These are phyloP conservation scores for Stigmatopora nigra DNA, from an alignment of 2,113 vertebrate species.

Conservation along the genomic window DNA sequence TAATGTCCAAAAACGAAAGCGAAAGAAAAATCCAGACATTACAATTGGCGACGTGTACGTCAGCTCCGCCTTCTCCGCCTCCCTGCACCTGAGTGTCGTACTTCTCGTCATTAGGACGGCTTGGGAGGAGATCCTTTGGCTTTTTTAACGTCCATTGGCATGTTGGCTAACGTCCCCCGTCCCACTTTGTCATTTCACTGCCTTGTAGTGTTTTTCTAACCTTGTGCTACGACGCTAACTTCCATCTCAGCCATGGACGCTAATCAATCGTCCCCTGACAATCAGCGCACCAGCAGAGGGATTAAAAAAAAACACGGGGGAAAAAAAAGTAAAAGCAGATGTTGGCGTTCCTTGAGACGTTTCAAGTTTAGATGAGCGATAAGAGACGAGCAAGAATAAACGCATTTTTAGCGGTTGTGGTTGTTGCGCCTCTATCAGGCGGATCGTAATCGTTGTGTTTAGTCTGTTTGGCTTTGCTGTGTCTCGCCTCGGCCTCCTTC, in stretches of 20 bases:
- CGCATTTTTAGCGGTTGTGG: neutral
- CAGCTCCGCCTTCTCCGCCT: constrained; percentile 76
- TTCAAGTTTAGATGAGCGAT: neutral
- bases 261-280: neutral
- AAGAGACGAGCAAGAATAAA: neutral
- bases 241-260: constrained; percentile 7
- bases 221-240: neutral
- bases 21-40: constrained; percentile 96
- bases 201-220: constrained; percentile 18
- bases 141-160: constrained; percentile 60
- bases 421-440: constrained; percentile 53
- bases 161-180: constrained; percentile 37
- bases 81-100: constrained; percentile 69
- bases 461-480: constrained; percentile 64
- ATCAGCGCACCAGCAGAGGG: too few species aligned
- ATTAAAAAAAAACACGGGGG: too few species aligned
- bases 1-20: constrained; percentile 96
- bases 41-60: constrained; percentile 85
- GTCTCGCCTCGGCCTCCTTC: constrained; percentile 46
- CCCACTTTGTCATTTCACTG: constrained; percentile 31
- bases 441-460: constrained; percentile 57
- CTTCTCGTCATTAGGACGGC: constrained; percentile 70
- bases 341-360: constrained; percentile 17
- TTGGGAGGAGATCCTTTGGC: constrained; percentile 69
- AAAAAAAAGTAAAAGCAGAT: constrained; percentile 15